A percentile compares a stretch with the other conserved stretches of the same genome.
Evolutionary conservation across 2,113 vertebrate genomes (phyloP).

Genomic region (Sander vitreus): DNA sequence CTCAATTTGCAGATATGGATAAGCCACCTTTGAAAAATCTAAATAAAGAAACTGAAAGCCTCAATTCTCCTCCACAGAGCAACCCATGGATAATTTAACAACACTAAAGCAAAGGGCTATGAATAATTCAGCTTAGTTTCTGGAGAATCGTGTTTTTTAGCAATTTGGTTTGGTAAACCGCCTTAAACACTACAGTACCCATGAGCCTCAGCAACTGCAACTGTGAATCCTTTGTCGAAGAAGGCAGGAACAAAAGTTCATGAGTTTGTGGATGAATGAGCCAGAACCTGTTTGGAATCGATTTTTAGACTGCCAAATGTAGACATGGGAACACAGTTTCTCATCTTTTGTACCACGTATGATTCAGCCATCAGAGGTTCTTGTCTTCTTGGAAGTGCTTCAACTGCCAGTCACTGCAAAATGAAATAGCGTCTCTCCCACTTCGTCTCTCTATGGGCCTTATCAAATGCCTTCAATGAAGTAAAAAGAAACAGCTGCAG

Average conservation of each 20-base stretch:
- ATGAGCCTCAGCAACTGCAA: conserved; percentile 41
- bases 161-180: not conserved
- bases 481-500: conserved; percentile 5
- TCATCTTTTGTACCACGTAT: not conserved
- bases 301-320: conserved; percentile 19
- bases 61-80: not conserved
- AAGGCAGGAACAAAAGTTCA: conserved; percentile 30
- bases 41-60: not conserved
- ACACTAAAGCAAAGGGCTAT: not conserved
- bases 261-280: not conserved
- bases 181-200: conserved; percentile 39
- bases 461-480: conserved; percentile 1
- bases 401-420: conserved; percentile 20
- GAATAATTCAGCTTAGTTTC: conserved; percentile 11
- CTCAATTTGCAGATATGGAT: not conserved
- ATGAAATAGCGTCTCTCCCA: not conserved
- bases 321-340: conserved; percentile 15
- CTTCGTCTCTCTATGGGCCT: not conserved
- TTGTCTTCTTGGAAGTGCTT: not conserved
- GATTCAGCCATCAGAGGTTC: conserved; percentile 1
- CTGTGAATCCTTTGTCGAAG: conserved; percentile 16
- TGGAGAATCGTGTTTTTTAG: not conserved
- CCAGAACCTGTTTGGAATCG: conserved; percentile 18
- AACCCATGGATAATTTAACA: not conserved
- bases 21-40: not conserved